Evolutionary conservation across 2,113 vertebrate genomes (phyloP), one percentile per base, ranked within the genome.

Genomic region (Edolisoma coerulescens): DNA sequence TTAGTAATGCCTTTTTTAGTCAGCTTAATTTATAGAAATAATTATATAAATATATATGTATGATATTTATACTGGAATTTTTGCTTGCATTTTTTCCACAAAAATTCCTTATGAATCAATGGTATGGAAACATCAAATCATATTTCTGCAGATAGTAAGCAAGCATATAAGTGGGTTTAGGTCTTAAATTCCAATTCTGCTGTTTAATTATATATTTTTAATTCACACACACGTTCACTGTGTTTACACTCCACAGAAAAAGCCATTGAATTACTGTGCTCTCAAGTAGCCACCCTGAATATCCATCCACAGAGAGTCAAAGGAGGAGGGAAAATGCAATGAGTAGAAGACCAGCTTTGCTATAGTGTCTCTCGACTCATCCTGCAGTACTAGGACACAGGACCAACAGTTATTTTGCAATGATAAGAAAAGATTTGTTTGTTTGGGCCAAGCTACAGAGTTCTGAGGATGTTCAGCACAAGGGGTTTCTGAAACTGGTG

Each of bases 401-500:
- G 42, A 39, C 22, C 47, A 53, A 4, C 24, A 27, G 22, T 47
- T 39, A 23, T 13, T 87, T 75, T 60, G 61, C 50, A 74, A 7
- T 9, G 35, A 11, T 14, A 45, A 45, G 33, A 37, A 16, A 63
- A 42, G 56, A 54, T 76, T 68, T 83, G 6, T 14, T 52, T 52
- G 10, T 59, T 52, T 71, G 53, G 49, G 89, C 35, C 70, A n/a
- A 49, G 44, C 27, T 50, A 4, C n/a, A n/a, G 39, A 4, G 16
- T 35, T 30, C 10, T 3, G 23, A 54, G 70, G 10, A 8, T 15
- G 10, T 9, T 9, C 23, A 59, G 70, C 19, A 11, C 0, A 0
- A 11, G 56, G 12, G 8, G 28, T 5, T 37, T 61, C 87, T 47
- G 49, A 41, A 35, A 30, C 16, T 8, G 22, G 6, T 4, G 2